Base-by-base conservation (phyloP, 1,140 invertebrate genomes). In the Zaprionus camerounensis region DNA sequence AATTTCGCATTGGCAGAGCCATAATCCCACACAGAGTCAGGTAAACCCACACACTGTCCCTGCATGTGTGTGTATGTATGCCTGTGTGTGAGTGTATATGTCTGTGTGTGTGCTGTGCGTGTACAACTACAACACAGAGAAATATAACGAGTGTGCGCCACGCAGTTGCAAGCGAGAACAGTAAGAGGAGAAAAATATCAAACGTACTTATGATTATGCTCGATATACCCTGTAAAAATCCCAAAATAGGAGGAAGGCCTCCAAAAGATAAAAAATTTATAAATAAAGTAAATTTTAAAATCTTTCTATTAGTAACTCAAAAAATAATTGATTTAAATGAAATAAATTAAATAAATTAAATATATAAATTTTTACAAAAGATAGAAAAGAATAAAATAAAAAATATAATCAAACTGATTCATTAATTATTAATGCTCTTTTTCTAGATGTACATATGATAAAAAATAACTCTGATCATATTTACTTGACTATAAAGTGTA, bases 311-410 rank as follows among this genome's bases (percentile, higher is more conserved):
- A 41, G 76, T 67, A 81, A 80, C 82, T 63, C 67, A 76, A n/a
- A 76, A 92, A 91, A 92, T 81, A 93, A 69, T 92, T 94, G 92
- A 80, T 93, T 93, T 81, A 94, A 76, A 91, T 88, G 91, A 91
- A 80, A 93, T 79, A 92, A 64, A 87, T 94, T 93, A 70, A 92
- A 82, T 65, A 72, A 71, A 86, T 92, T 88, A 88, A 93, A 93
- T 79, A 93, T 80, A 73, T 91, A 85, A 73, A 91, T 20, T 20
- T 1, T 1, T 20, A 20, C 20, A 20, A 20, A 20, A 20, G 20
- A 20, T 20, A 20, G 1, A 20, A 20, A 20, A 38, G 77, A 84
- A 91, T 94, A 94, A 77, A 93, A 84, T 62, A 91, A 31, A 76
- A 94, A 92, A 81, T 93, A 94, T 75, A 90, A 44, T 93, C 93